Evolutionary conservation across 1,140 invertebrate species (phyloP).

Genomic region (Asbolus verrucosus): DNA sequence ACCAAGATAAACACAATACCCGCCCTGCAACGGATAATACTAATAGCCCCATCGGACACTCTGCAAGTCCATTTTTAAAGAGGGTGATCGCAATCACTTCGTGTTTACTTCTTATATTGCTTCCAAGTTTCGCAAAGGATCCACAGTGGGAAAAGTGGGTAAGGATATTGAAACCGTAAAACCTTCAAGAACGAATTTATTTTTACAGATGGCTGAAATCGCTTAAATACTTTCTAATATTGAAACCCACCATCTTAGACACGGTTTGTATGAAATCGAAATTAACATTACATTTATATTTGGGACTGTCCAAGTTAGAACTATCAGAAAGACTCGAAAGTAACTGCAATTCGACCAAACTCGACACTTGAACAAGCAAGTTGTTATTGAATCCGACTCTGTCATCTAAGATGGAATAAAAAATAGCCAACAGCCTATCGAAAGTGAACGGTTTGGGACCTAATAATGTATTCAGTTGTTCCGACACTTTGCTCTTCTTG

Average conservation of each 20-base stretch:
- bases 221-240: conserved; percentile 80
- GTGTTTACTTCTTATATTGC: too few species aligned
- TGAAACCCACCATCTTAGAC: conserved; percentile 78
- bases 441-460: conserved; percentile 87
- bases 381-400: conserved; percentile 87
- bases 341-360: conserved; percentile 78
- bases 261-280: conserved; percentile 78
- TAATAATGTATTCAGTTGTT: conserved; percentile 70
- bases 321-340: conserved; percentile 73
- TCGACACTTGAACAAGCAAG: conserved; percentile 82
- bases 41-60: too few species aligned
- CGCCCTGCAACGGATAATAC: background rate
- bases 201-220: conserved; percentile 70
- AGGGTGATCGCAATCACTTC: too few species aligned
- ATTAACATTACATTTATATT: conserved; percentile 80
- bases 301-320: conserved; percentile 74
- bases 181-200: background rate
- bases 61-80: too few species aligned
- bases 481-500: conserved; percentile 68
- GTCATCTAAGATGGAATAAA: conserved; percentile 89
- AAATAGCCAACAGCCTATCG: conserved; percentile 89
- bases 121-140: too few species aligned
- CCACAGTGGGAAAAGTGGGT: too few species aligned
- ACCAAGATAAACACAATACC: background rate
- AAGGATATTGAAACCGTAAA: too few species aligned